Conservation (phyloP, 1,140 invertebrate genomes). For the Eriosoma lanigerum region DNA sequence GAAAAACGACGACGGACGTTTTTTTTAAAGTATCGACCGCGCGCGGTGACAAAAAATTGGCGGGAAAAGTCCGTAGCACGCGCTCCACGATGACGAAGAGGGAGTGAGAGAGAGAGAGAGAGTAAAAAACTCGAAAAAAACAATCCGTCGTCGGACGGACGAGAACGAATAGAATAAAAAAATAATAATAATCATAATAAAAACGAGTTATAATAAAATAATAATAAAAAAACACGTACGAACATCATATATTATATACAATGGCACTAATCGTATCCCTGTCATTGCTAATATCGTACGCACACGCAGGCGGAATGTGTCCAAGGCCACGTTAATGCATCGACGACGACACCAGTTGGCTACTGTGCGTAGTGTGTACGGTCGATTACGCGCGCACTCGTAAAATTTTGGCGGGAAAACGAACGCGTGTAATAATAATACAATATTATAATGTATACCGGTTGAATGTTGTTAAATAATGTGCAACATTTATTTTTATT, state of each 20-base stretch:
- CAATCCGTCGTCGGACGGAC: background rate
- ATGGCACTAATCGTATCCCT: constrained; percentile 14
- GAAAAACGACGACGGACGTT: background rate
- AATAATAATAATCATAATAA: background rate
- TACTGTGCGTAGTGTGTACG: background rate
- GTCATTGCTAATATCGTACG: constrained; percentile 9
- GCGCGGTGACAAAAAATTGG: constrained; percentile 32
- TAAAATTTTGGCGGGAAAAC: constrained; percentile 36
- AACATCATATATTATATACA: background rate
- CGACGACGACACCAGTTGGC: constrained; percentile 5
- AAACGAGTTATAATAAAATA: too few relatives aligned
- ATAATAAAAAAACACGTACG: too few relatives aligned
- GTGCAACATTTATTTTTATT: too few relatives aligned
- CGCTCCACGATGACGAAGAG: background rate
- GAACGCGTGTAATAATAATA: background rate
- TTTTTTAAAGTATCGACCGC: too few relatives aligned
- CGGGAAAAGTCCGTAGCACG: constrained; percentile 45
- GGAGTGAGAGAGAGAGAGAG: too few relatives aligned
- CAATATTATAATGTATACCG: background rate
- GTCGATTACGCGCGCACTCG: background rate
- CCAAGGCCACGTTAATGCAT: constrained; percentile 21
- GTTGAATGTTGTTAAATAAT: too few relatives aligned
- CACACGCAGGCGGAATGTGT: background rate
- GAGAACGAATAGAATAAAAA: background rate
- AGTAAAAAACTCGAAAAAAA: background rate